phyloP scores from a whole-genome alignment of 2,113 vertebrate species.

The Ictalurus punctatus region DNA sequence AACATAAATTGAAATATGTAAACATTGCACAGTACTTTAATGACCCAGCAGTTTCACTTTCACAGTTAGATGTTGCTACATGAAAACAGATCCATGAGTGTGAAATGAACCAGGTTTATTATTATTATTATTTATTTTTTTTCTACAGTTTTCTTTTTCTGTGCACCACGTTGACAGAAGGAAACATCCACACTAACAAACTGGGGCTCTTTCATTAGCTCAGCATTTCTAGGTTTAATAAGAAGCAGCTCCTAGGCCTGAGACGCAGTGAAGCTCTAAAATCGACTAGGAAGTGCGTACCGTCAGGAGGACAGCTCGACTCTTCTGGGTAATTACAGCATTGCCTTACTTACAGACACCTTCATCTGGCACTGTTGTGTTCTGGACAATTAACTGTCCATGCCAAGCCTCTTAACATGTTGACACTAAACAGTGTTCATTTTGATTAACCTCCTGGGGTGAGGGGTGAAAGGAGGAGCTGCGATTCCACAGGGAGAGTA shows the following conservation, averaged over 20 bases:
- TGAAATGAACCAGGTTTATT: neutral
- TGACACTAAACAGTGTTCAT: neutral
- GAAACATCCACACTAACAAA: neutral
- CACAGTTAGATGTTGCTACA: neutral
- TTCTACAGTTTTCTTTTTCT: too few species aligned
- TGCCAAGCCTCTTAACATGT: slow-evolving; percentile 2
- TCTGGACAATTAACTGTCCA: slow-evolving; percentile 5
- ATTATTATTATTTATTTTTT: neutral
- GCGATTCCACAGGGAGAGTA: neutral
- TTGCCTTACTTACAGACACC: neutral
- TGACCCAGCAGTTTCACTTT: neutral
- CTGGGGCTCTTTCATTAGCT: neutral
- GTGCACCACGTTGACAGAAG: neutral
- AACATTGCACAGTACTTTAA: neutral
- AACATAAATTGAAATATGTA: neutral
- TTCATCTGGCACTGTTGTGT: neutral
- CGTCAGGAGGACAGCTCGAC: neutral
- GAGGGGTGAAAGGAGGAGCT: neutral
- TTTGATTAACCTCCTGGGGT: slow-evolving; percentile 10
- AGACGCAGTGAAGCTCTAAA: neutral
- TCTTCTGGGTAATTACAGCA: neutral
- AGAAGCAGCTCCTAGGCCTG: neutral
- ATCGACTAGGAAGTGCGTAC: neutral
- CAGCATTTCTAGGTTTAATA: neutral
- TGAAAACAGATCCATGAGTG: neutral